Percentiles rank a stretch among this genome's conserved stretches.
phyloP scores from a whole-genome alignment of 1,140 invertebrate genomes.

The Hycleus phaleratus region DNA sequence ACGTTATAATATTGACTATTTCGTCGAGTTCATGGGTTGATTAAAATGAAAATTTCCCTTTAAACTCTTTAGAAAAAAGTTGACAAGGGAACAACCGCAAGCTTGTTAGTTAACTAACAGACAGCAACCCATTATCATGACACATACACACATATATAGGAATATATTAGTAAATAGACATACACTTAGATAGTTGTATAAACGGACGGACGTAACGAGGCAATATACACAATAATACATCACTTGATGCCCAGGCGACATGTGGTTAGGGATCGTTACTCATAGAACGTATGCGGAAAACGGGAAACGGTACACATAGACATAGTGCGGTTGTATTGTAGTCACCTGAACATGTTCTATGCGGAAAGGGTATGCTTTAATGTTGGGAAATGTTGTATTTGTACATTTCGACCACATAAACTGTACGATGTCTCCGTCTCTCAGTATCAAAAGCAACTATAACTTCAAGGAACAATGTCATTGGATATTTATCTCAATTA shows the following conservation, averaged over 20 bases:
- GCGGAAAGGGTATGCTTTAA: no score
- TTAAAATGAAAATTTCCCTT: no score
- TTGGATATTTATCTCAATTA: no score
- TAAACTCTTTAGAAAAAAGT: no score
- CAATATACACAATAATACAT: slow-evolving; percentile 16
- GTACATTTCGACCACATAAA: no score
- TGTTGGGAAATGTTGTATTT: no score
- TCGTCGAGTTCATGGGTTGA: no score
- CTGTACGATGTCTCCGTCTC: no score
- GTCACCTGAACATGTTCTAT: background rate
- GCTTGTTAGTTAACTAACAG: slow-evolving; percentile 14
- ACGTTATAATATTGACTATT: no score
- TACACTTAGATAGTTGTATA: background rate
- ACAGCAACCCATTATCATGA: slow-evolving; percentile 13
- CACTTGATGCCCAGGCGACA: slow-evolving; percentile 13
- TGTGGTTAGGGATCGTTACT: slow-evolving; percentile 10
- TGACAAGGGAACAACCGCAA: background rate
- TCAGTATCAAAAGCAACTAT: no score
- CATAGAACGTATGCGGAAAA: slow-evolving; percentile 8
- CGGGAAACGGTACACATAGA: background rate
- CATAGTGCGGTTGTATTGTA: background rate
- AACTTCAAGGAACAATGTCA: no score
- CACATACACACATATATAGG: background rate
- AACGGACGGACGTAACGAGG: slow-evolving; percentile 14
- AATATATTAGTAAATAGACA: no score